These are phyloP conservation scores for Eidolon helvum DNA, from an alignment of 2,113 vertebrate genomes.

Conservation along the genomic window DNA sequence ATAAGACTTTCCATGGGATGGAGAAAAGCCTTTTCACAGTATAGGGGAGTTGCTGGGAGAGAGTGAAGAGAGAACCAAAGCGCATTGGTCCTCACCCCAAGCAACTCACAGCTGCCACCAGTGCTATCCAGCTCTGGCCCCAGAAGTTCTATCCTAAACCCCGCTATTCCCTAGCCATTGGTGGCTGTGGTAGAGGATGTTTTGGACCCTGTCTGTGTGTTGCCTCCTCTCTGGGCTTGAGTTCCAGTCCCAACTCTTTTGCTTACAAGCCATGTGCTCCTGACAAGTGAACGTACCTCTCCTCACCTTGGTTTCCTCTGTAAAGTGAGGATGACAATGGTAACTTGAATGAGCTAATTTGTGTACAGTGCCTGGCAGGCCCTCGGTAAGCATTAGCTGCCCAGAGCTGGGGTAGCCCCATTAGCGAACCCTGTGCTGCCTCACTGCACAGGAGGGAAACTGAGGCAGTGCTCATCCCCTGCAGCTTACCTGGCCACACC, in stretches of 20 bases:
- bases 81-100: not conserved
- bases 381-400: not conserved
- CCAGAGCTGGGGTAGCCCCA: not conserved
- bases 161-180: not conserved
- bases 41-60: not conserved
- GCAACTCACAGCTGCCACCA: not conserved
- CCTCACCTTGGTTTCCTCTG: not conserved
- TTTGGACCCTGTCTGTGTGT: not conserved
- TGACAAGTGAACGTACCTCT: not conserved
- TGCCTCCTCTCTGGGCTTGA: not conserved
- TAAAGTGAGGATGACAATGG: not conserved
- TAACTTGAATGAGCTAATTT: not conserved
- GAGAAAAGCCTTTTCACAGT: not conserved
- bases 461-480: not conserved
- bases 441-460: not conserved
- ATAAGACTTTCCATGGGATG: not conserved
- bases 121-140: not conserved
- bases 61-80: not conserved
- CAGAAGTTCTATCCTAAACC: not conserved
- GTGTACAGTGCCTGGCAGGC: not conserved
- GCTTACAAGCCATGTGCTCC: not conserved
- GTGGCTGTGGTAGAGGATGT: not conserved
- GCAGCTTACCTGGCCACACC: not conserved
- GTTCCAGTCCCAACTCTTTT: not conserved
- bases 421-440: not conserved